Evolutionary conservation across 2,888 invertebrate species (phyloP), one percentile per base, ranked within the genome.

Genomic region (Miltochrista miniata): DNA sequence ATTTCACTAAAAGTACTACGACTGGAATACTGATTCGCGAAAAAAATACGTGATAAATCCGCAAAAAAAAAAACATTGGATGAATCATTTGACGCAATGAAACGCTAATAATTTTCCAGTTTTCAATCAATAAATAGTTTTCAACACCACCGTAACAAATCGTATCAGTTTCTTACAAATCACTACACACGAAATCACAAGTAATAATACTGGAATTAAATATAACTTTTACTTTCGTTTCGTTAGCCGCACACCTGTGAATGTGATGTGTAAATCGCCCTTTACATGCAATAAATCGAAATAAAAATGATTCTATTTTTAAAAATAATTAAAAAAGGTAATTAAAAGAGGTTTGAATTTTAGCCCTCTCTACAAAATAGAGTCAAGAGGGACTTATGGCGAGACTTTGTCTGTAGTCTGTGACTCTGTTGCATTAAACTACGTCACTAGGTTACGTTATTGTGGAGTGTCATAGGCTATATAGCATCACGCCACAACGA

Each of bases 171-270:
- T 53, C 47, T 51, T 54, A 45, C 40, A 33, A 43, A 52, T 51
- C 47, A 45, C 12, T 35, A 43, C 55, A 51, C 40, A 36, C 34
- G 44, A 30, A 38, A 44, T 38, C 7, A 44, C 37, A 52, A 35
- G 14, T 48, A 39, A 44, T 12, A 45, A 45, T 41, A 41, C 13
- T 15, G 37, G 36, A 15, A 29, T 38, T 45, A 44, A 45, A 15
- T 53, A 50, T 39, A 43, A 64, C 60, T 63, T 56, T 64, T 63
- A 55, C 53, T 67, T 60, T 59, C n/a, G 36, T 67, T 60, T 59
- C n/a, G 36, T 31, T 45, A 42, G 48, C 39, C 50, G 48, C 18
- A 43, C 53, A 55, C 45, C 59, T 62, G 59, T 14, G 30, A 34
- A 41, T 42, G 11, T 7, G 31, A 31, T 31, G 8, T 64, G 41